Conservation (phyloP, 2,113 vertebrate genomes). For the Chaetops frenatus region DNA sequence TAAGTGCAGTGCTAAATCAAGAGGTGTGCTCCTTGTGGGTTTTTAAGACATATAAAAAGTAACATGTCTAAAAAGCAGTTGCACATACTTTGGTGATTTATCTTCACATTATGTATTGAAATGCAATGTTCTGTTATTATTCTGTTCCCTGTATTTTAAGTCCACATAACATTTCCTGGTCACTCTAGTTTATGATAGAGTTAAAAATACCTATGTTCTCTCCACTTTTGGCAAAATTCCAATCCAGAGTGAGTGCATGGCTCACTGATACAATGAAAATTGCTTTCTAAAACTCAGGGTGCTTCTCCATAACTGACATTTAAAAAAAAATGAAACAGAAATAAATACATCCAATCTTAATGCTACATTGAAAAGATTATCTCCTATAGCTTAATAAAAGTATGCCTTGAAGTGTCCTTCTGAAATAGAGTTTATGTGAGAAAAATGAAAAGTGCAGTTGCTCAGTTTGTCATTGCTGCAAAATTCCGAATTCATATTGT, state of each 20-base stretch:
- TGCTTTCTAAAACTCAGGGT: background rate
- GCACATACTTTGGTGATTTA: background rate
- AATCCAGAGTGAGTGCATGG: background rate
- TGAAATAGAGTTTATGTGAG: background rate
- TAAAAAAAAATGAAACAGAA: background rate
- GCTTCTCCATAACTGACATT: background rate
- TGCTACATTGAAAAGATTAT: background rate
- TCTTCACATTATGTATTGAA: background rate
- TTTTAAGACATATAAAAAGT: background rate
- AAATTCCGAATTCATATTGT: background rate
- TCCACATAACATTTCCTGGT: background rate
- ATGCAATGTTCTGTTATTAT: background rate
- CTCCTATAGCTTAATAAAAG: background rate
- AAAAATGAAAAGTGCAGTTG: background rate
- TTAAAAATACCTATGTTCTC: background rate
- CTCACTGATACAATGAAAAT: background rate
- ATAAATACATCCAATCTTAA: background rate
- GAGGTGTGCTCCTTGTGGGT: background rate
- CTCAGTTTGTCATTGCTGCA: background rate
- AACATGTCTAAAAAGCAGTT: background rate
- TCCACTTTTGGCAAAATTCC: background rate
- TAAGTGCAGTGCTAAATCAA: background rate
- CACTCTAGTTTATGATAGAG: background rate
- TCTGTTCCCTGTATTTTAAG: background rate
- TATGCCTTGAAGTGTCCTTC: background rate